These are phyloP conservation scores for Gadopsis bispinosus DNA, from an alignment of 2,797 vertebrate species.

Conservation along the genomic window DNA sequence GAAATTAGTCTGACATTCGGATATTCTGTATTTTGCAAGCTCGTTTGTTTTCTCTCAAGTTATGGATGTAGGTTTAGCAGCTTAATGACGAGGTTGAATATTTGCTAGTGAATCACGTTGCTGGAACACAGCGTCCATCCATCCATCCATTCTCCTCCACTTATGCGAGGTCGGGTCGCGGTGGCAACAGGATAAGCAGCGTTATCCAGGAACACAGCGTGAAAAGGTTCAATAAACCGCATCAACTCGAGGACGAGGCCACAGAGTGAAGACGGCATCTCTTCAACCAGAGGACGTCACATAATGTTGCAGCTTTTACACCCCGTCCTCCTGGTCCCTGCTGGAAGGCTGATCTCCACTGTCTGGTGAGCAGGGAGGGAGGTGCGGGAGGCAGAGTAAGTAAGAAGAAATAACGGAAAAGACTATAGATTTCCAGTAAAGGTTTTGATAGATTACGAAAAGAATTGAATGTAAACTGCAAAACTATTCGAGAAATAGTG, in stretches of 20 bases:
- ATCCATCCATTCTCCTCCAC: no score
- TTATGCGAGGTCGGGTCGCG: no score
- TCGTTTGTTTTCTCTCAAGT: not conserved
- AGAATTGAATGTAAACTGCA: not conserved
- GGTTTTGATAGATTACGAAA: not conserved
- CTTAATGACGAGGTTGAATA: not conserved
- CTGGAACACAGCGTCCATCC: no score
- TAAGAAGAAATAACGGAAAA: not conserved
- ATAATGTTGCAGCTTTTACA: not conserved
- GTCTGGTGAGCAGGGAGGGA: slow-evolving; percentile 1
- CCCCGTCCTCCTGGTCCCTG: not conserved
- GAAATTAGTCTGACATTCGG: not conserved
- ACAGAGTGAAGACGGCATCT: not conserved
- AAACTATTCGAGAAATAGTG: not conserved
- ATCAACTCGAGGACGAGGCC: not conserved
- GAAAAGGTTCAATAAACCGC: slow-evolving; percentile 7
- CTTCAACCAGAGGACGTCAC: slow-evolving; percentile 7
- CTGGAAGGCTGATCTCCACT: not conserved
- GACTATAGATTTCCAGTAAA: not conserved
- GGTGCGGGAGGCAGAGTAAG: not conserved
- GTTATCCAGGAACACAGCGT: no score
- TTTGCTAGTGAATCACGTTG: not conserved
- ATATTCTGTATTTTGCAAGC: not conserved
- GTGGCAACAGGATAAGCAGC: no score
- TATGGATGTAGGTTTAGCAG: not conserved